Evolutionary conservation across 2,797 vertebrate species (phyloP).

Genomic region (Enteromius trimaculatus): DNA sequence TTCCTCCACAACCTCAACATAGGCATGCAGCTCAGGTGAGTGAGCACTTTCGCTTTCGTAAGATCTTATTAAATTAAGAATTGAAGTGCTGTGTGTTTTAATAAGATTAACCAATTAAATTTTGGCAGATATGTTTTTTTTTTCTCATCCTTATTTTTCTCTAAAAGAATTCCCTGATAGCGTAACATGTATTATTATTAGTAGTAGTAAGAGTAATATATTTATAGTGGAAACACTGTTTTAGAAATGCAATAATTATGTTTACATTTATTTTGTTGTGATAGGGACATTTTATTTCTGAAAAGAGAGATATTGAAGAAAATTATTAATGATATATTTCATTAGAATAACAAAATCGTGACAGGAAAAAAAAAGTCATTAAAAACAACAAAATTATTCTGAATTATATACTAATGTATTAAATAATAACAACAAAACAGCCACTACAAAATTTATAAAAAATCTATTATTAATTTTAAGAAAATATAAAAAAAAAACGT

Average conservation of each 20-base stretch:
- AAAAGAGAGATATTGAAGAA: neutral
- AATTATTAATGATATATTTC: neutral
- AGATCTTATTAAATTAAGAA: neutral
- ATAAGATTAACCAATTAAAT: neutral
- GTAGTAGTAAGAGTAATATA: neutral
- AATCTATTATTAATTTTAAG: neutral
- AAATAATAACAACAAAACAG: neutral
- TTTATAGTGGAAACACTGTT: too few species aligned
- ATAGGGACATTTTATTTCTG: neutral
- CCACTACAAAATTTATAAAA: neutral
- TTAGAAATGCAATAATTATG: neutral
- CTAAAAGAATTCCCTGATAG: neutral
- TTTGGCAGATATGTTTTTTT: neutral
- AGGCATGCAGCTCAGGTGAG: slow-evolving; percentile 99
- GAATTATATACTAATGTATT: neutral
- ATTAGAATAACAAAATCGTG: neutral
- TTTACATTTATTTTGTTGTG: neutral
- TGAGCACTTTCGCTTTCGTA: rapidly evolving
- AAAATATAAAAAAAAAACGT: neutral
- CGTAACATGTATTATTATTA: neutral
- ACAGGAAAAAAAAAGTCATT: neutral
- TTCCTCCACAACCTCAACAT: slow-evolving; percentile 99
- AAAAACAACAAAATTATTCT: neutral
- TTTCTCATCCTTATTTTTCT: neutral
- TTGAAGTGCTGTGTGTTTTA: neutral